A percentile compares a stretch with the other conserved stretches of the same genome.
phyloP scores from a whole-genome alignment of 2,888 invertebrate species.

The Epinotia bilunana region DNA sequence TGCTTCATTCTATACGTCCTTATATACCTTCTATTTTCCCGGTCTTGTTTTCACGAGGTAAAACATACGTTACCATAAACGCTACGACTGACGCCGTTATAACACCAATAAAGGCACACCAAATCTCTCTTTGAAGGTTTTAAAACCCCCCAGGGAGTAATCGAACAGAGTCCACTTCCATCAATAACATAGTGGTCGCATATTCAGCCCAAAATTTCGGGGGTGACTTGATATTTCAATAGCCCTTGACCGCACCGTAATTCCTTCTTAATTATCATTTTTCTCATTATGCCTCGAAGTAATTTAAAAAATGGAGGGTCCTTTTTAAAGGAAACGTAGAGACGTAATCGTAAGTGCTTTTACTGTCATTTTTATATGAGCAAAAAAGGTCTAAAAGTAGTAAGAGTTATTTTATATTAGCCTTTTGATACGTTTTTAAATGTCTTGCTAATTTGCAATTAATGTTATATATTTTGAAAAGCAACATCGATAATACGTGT shows the following conservation, averaged over 20 bases:
- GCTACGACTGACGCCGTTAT: not conserved
- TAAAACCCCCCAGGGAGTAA: conserved; percentile 27
- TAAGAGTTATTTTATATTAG: not conserved
- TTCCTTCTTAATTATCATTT: conserved; percentile 31
- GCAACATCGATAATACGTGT: not conserved
- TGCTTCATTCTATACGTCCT: too few relatives aligned
- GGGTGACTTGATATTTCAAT: conserved; percentile 21
- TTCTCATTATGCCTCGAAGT: conserved; percentile 14
- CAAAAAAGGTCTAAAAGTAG: not conserved
- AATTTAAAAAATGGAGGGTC: conserved; percentile 4
- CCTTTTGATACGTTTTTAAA: not conserved
- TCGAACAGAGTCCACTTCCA: conserved; percentile 8
- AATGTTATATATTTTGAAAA: not conserved
- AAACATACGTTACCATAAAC: not conserved
- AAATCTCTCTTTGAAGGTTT: conserved; percentile 29
- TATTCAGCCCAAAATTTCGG: conserved; percentile 25
- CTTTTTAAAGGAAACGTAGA: conserved; percentile 18
- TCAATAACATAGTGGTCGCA: conserved; percentile 31
- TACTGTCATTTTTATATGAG: conserved; percentile 3
- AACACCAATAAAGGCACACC: conserved; percentile 8
- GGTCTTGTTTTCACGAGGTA: not conserved
- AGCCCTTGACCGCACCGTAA: conserved; percentile 29
- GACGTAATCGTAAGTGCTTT: not conserved
- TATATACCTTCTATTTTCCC: not conserved
- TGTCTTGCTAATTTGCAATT: not conserved